phyloP scores from a whole-genome alignment of 2,113 vertebrate species.

The Pelvicachromis taeniatus region DNA sequence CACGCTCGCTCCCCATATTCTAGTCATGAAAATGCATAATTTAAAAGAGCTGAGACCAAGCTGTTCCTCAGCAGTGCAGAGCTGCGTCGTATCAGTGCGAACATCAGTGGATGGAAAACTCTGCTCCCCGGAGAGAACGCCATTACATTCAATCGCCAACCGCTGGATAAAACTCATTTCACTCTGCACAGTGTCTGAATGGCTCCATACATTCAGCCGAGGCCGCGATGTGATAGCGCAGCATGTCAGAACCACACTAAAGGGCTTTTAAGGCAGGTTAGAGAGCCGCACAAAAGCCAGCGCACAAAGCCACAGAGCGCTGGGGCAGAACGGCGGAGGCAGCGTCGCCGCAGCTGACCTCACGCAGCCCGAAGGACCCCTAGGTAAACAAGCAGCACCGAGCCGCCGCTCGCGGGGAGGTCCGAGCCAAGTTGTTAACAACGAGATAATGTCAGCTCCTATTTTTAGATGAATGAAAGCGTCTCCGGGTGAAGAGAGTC shows the following conservation, averaged over 20 bases:
- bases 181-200: conserved; percentile 20
- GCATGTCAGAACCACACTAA: conserved; percentile 18
- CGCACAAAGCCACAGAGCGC: conserved; percentile 9
- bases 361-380: conserved; percentile 12
- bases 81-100: conserved; percentile 35
- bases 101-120: conserved; percentile 52
- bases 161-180: conserved; percentile 49
- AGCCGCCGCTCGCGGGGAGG: conserved; percentile 1
- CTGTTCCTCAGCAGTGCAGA: conserved; percentile 31
- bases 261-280: conserved; percentile 39
- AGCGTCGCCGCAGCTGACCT: conserved; percentile 12
- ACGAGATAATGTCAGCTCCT: conserved; percentile 35
- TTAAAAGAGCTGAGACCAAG: conserved; percentile 43
- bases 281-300: conserved; percentile 1
- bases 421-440: conserved; percentile 19
- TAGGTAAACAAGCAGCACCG: conserved; percentile 15
- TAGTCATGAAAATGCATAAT: conserved; percentile 57
- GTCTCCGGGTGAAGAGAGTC: not conserved
- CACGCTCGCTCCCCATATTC: conserved; percentile 8
- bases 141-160: conserved; percentile 59
- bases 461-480: conserved; percentile 31
- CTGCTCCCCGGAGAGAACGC: conserved; percentile 48
- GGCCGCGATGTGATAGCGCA: conserved; percentile 24
- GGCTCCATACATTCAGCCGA: conserved; percentile 27
- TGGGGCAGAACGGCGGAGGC: conserved; percentile 19